Conservation (phyloP, 2,888 invertebrate genomes). For the Eretmocerus hayati region DNA sequence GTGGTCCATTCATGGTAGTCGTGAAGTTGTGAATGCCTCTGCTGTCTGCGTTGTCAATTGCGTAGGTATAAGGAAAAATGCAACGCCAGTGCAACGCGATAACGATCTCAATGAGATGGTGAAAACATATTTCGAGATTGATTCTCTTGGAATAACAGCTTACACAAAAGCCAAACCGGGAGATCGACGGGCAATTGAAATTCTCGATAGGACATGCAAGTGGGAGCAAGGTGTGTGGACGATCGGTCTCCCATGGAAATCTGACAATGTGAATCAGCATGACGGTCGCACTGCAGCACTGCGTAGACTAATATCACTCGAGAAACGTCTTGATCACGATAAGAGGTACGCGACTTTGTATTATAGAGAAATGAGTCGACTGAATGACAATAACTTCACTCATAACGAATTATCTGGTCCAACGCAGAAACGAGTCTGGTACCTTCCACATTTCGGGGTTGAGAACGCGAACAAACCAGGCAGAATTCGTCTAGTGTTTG, state of each 20-base stretch:
- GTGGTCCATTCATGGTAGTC: neutral
- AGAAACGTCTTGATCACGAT: constrained; percentile 16
- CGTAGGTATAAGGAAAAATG: neutral
- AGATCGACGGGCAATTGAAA: constrained; percentile 1
- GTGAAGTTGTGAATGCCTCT: neutral
- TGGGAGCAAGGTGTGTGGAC: constrained; percentile 2
- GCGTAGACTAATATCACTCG: constrained; percentile 2
- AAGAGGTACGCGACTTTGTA: constrained; percentile 6
- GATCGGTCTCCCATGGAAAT: constrained; percentile 9
- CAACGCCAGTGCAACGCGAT: too few species aligned
- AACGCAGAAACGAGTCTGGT: constrained; percentile 6
- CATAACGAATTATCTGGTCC: neutral
- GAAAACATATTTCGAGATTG: constrained; percentile 4
- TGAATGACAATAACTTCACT: constrained; percentile 2
- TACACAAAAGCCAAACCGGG: neutral
- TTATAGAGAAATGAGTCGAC: constrained; percentile 13
- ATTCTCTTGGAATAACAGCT: neutral
- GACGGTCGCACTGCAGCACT: constrained; percentile 1
- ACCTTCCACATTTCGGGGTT: constrained; percentile 19
- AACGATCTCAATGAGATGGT: neutral
- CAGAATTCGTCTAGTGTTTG: constrained; percentile 32
- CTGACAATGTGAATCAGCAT: neutral
- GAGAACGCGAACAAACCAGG: constrained; percentile 25
- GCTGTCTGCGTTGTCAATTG: neutral
- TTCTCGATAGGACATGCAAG: constrained; percentile 2